Evolutionary conservation across 2,797 vertebrate species (phyloP).

Genomic region (Sphenodon punctatus): DNA sequence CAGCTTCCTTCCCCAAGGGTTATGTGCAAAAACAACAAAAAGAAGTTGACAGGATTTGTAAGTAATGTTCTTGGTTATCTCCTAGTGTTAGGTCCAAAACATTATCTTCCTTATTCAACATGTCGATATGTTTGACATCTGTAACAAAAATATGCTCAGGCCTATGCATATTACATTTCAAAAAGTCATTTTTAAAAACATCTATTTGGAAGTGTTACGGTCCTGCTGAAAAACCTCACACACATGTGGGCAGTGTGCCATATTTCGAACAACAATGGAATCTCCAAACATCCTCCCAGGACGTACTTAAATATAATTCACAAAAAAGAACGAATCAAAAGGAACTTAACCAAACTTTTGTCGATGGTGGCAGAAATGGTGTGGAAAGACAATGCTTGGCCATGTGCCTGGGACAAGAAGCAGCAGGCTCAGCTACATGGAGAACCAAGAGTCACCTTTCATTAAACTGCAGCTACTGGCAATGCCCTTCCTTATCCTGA

Average conservation of each 20-base stretch:
- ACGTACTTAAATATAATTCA: constrained; percentile 45
- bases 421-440: too few species aligned
- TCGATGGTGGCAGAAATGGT: not conserved
- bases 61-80: constrained; percentile 32
- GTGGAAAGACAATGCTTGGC: not conserved
- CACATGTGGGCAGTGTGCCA: constrained; percentile 70
- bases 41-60: constrained; percentile 20
- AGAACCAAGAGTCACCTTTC: too few species aligned
- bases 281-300: constrained; percentile 58
- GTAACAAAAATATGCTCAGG: constrained; percentile 57
- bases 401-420: too few species aligned
- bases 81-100: constrained; percentile 18
- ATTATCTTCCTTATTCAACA: constrained; percentile 34
- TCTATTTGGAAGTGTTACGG: constrained; percentile 74
- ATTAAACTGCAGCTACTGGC: too few species aligned
- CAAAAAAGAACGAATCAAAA: constrained; percentile 35
- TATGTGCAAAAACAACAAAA: not conserved
- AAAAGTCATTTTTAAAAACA: constrained; percentile 57
- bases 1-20: not conserved
- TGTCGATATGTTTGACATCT: constrained; percentile 52
- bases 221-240: constrained; percentile 74
- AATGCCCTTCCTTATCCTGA: too few species aligned
- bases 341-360: not conserved
- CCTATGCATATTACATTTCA: constrained; percentile 54
- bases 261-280: constrained; percentile 64